phyloP scores from a whole-genome alignment of 2,888 invertebrate species.

The Tenthredo amoena region DNA sequence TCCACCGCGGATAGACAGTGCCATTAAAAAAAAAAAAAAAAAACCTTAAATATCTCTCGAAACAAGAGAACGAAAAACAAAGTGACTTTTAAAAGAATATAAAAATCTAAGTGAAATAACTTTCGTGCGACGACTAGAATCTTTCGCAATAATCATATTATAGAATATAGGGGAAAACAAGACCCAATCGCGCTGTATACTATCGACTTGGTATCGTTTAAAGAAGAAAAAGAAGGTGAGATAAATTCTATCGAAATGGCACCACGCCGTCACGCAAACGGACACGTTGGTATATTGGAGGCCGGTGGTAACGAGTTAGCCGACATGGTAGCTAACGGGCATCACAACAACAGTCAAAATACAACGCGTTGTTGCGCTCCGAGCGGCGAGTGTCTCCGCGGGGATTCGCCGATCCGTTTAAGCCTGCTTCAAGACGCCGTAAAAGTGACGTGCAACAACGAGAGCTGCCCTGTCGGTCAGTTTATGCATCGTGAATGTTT shows the following conservation, averaged over 20 bases:
- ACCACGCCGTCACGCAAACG: conserved; percentile 73
- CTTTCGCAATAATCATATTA: too few species aligned
- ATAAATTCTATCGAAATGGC: conserved; percentile 66
- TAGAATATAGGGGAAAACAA: not conserved
- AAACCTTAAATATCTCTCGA: not conserved
- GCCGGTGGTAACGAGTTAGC: conserved; percentile 59
- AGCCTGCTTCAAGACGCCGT: conserved; percentile 90
- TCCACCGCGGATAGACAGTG: not conserved
- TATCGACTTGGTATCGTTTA: not conserved
- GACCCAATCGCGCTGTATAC: not conserved
- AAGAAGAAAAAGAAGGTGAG: not conserved
- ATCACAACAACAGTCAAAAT: conserved; percentile 59
- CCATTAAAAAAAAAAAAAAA: too few species aligned
- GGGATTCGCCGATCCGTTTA: conserved; percentile 80
- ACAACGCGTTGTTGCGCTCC: conserved; percentile 90
- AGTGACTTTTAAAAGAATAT: not conserved
- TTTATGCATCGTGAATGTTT: conserved; percentile 98
- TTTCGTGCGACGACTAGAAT: too few species aligned
- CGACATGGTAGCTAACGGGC: conserved; percentile 47
- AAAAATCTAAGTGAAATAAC: not conserved
- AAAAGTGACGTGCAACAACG: conserved; percentile 96
- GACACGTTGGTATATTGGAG: conserved; percentile 70
- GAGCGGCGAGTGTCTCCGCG: conserved; percentile 88
- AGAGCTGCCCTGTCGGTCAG: conserved; percentile 91
- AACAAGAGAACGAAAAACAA: not conserved